phyloP scores from a whole-genome alignment of 2,113 vertebrate species.

The Pelobates fuscus region DNA sequence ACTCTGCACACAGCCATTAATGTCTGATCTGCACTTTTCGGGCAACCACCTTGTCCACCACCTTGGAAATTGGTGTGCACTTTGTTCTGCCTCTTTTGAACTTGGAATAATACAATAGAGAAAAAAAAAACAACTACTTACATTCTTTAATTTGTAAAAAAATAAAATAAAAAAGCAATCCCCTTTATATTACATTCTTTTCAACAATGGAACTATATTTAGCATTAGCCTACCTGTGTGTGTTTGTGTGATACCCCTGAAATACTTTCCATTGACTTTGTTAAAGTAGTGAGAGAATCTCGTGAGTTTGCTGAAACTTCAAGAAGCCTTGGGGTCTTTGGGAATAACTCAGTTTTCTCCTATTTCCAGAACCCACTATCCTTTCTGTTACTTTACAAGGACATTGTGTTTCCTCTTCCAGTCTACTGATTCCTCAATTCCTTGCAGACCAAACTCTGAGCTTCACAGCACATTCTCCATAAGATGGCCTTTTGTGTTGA shows the following conservation, averaged over 20 bases:
- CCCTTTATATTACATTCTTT: too few species aligned
- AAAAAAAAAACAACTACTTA: too few species aligned
- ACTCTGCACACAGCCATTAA: too few species aligned
- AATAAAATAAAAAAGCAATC: too few species aligned
- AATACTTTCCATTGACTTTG: constrained; percentile 30
- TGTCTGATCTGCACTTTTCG: too few species aligned
- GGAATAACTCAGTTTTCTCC: constrained; percentile 21
- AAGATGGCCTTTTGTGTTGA: constrained; percentile 19
- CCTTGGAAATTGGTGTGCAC: too few species aligned
- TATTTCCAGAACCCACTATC: constrained; percentile 16
- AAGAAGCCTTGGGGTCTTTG: constrained; percentile 18
- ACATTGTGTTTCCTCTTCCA: constrained; percentile 3
- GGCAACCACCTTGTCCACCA: too few species aligned
- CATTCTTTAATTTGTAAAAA: too few species aligned
- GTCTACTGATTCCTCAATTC: constrained; percentile 21
- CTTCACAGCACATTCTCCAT: constrained; percentile 32
- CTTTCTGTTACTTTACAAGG: constrained; percentile 28
- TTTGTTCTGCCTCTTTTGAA: too few species aligned
- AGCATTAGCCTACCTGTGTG: not conserved
- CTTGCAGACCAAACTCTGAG: constrained; percentile 20
- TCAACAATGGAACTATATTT: too few species aligned
- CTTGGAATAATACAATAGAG: too few species aligned
- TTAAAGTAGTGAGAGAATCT: constrained; percentile 14
- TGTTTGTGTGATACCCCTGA: not conserved
- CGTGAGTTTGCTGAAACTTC: constrained; percentile 17